Evolutionary conservation across 2,888 invertebrate species (phyloP), one percentile per base, ranked within the genome.

Genomic region (Tipula unca): DNA sequence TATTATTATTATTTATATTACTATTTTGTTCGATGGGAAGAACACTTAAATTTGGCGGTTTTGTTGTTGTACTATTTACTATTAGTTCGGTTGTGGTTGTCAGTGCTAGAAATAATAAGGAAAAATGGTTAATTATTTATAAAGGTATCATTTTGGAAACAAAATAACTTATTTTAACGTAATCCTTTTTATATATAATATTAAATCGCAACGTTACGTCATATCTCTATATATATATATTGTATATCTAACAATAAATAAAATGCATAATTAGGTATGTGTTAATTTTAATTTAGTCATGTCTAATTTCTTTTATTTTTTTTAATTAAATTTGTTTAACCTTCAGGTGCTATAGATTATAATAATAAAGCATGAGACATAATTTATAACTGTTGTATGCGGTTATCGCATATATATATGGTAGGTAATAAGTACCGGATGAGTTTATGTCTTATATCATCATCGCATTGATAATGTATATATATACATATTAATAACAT

Each of bases 31-130:
- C 83, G n/a, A 83, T 83, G 14, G 83, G 83, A 32, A 83, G 32
- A 83, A 83, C 83, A 32, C 32, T 83, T 29, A 83, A 35, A 83
- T 83, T 83, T 83, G 83, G 83, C 25, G 69, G 69, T 69, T 25
- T 25, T 25, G 69, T 69, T 0, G 69, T 69, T 69, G 69, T 69
- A 10, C 25, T 69, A 10, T 83, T 83, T 83, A 32, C 8, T 32
- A 83, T 83, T 32, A 35, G 35, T 35, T 35, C 83, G 17, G 83
- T 29, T 83, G 35, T 32, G 14, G 29, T 83, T 83, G n/a, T 6
- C 69, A 69, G n/a, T 14, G 83, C 35, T 83, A 5, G 32, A 83
- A 83, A 83, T 29, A 17, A 6, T 32, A 32, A n/a, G 32, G n/a
- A 83, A 32, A 82, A 29, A 82, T 82, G n/a, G 10, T 25, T 48